Conservation (phyloP, 2,888 invertebrate species). For the Strigamia crassipes region DNA sequence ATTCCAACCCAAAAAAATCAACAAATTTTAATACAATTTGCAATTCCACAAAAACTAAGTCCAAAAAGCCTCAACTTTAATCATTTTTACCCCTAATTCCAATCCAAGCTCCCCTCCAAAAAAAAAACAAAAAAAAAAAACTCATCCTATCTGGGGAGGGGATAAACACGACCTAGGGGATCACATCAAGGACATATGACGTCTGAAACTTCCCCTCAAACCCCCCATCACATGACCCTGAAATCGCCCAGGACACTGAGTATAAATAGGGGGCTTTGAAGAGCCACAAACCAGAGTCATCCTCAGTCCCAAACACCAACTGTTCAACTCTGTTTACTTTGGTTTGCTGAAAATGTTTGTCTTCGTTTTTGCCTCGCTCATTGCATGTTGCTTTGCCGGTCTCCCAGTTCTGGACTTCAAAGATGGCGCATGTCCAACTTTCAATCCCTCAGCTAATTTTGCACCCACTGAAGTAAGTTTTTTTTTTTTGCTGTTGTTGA, state of each 20-base stretch:
- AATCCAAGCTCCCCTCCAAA: no score
- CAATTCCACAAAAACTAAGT: no score
- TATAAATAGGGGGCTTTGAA: neutral
- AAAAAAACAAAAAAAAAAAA: neutral
- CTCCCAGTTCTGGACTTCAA: neutral
- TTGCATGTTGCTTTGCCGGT: neutral
- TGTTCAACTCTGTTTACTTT: neutral
- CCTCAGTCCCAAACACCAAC: neutral
- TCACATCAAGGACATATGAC: neutral
- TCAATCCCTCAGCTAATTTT: neutral
- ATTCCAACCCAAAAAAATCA: no score
- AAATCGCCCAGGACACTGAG: neutral
- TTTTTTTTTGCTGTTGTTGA: neutral
- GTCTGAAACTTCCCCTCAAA: neutral
- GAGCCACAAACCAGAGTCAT: neutral
- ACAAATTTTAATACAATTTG: no score
- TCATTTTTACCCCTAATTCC: no score
- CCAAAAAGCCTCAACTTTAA: no score
- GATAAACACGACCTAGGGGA: neutral
- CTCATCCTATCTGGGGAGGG: neutral
- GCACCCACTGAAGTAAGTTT: neutral
- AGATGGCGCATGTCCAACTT: neutral
- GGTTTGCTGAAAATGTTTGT: neutral
- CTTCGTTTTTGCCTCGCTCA: neutral
- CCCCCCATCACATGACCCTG: conserved; percentile 1